phyloP scores from a whole-genome alignment of 2,888 invertebrate species.

The Magallana nippona region DNA sequence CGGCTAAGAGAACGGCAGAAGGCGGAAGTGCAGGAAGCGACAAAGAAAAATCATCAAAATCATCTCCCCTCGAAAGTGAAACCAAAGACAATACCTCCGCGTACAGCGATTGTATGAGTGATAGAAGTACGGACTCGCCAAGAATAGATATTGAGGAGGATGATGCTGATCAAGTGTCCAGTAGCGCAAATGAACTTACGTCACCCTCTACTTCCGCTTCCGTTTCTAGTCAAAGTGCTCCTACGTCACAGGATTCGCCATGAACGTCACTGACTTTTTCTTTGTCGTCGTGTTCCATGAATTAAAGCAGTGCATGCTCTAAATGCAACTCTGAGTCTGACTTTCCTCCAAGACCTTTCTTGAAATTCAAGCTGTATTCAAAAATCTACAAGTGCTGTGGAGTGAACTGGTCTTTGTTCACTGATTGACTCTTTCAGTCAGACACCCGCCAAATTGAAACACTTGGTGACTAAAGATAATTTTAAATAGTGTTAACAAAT shows the following conservation, averaged over 20 bases:
- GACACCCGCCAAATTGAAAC: no score
- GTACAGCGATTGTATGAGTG: constrained; percentile 49
- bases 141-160: constrained; percentile 50
- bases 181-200: constrained; percentile 5
- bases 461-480: no score
- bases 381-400: background rate
- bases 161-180: constrained; percentile 16
- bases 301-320: constrained; percentile 44
- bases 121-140: constrained; percentile 51
- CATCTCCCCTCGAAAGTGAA: background rate
- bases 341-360: background rate
- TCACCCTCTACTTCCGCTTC: constrained; percentile 25
- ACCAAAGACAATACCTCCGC: constrained; percentile 35
- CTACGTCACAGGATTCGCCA: background rate
- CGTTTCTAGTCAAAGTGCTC: constrained; percentile 38
- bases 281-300: background rate
- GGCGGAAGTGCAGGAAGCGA: background rate
- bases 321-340: constrained; percentile 26
- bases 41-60: constrained; percentile 22
- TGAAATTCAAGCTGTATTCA: background rate
- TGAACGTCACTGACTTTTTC: constrained; percentile 9
- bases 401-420: background rate
- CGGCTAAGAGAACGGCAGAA: constrained; percentile 53
- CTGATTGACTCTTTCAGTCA: no score
- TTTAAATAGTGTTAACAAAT: no score